Base-by-base conservation (phyloP, 2,888 invertebrate genomes). In the Druceiella hillmani region DNA sequence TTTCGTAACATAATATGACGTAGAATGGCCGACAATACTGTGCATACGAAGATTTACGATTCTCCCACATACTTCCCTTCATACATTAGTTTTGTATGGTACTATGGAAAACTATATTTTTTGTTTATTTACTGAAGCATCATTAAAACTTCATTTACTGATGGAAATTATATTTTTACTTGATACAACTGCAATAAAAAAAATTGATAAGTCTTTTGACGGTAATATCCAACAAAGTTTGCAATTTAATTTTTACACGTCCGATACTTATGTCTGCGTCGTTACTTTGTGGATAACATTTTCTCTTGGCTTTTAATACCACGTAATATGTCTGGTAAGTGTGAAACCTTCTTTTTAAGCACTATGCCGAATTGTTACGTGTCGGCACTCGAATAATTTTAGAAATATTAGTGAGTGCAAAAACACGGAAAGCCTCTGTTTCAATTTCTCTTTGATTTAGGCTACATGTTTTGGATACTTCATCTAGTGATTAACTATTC, bases 91-190 rank as follows among this genome's bases (percentile, higher is more conserved):
- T 29, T 38, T 38, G 17, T 31, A 20, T 22, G n/a, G 16, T 36
- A 26, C 29, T 34, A 24, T 38, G 22, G 29, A 27, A 20, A 27
- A 13, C 12, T 27, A 36, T 24, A 16, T 30, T 40, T 35, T 45
- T 40, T 27, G 37, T 42, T 31, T 44, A 46, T 14, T 24, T 15
- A 30, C 33, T 37, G 38, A 41, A 30, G 16, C 32, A 30, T 36
- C 42, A 33, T 45, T 42, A 33, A 38, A 44, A 20, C 41, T 39
- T 41, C 38, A 46, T 29, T 42, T 44, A n/a, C 25, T 24, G 20
- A 44, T 35, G 13, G 40, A 17, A 26, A 38, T 38, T 16, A 38
- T 20, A 11, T 45, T 32, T 24, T 40, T 36, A 5, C 29, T 24
- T 20, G 33, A 40, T 10, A 41, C n/a, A 33, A 12, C 25, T 24